Evolutionary conservation across 1,140 invertebrate species (phyloP).

Genomic region (Habropoda laboriosa): DNA sequence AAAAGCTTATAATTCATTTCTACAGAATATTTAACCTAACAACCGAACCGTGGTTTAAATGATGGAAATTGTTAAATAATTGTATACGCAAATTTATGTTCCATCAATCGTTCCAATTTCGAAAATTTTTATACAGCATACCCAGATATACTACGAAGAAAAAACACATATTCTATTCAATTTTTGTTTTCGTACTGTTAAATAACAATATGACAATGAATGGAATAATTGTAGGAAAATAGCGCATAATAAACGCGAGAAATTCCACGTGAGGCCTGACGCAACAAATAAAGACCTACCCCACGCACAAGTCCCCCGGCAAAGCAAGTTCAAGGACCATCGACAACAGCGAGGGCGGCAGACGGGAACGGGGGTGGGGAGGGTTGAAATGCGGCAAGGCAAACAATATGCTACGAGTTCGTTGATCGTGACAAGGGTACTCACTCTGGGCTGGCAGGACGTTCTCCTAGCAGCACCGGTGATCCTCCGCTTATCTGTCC

Average conservation of each 20-base stretch:
- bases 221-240: too few relatives aligned
- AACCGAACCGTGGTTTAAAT: too few relatives aligned
- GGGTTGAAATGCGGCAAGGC: background rate
- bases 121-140: too few relatives aligned
- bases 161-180: too few relatives aligned
- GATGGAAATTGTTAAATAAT: too few relatives aligned
- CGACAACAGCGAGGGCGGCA: background rate
- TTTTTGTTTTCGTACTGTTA: too few relatives aligned
- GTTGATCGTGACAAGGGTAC: constrained; percentile 44
- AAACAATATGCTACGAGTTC: constrained; percentile 41
- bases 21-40: too few relatives aligned
- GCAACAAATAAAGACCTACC: constrained; percentile 24
- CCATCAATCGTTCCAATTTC: too few relatives aligned
- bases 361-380: background rate
- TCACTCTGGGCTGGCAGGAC: constrained; percentile 52
- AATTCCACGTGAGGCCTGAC: background rate
- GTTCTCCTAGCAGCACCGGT: constrained; percentile 40
- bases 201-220: too few relatives aligned
- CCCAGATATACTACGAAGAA: too few relatives aligned
- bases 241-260: background rate
- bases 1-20: too few relatives aligned
- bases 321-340: constrained; percentile 40
- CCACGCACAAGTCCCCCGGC: background rate
- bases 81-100: too few relatives aligned
- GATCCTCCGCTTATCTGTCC: constrained; percentile 32